phyloP scores from a whole-genome alignment of 2,797 vertebrate genomes.

The Adelosebastes latens region DNA sequence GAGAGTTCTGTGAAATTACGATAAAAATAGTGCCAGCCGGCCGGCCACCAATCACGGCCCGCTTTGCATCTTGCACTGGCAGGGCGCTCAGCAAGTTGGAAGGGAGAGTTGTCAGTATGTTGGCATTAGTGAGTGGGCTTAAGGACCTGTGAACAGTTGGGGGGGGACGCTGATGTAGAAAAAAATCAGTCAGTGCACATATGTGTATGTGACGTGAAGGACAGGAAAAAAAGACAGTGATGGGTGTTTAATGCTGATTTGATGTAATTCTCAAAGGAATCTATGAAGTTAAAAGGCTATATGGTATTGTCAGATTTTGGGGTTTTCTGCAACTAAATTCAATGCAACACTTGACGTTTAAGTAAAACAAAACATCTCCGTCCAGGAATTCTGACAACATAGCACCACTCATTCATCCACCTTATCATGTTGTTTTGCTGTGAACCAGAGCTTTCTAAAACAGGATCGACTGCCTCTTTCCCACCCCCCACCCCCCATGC shows the following conservation, averaged over 20 bases:
- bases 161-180: slow-evolving; percentile 67
- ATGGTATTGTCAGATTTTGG: not conserved
- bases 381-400: not conserved
- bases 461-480: slow-evolving; percentile 8
- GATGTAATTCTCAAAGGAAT: not conserved
- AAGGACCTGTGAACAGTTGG: slow-evolving; percentile 72
- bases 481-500: not conserved
- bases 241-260: not conserved
- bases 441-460: slow-evolving; percentile 34
- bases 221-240: not conserved
- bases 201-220: not conserved
- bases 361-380: not conserved
- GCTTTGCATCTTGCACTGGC: slow-evolving; percentile 58
- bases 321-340: not conserved
- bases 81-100: slow-evolving; percentile 58
- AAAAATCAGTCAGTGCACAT: slow-evolving; percentile 37
- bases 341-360: not conserved
- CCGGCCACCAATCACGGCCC: slow-evolving; percentile 54
- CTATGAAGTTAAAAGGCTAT: not conserved
- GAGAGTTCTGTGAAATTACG: slow-evolving; percentile 90
- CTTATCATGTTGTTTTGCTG: not conserved
- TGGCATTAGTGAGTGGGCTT: slow-evolving; percentile 58
- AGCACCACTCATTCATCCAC: not conserved
- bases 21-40: slow-evolving; percentile 89
- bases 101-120: slow-evolving; percentile 56